Percentiles rank a stretch among this genome's conserved stretches.
These are phyloP conservation scores for Hyphantria cunea DNA, from an alignment of 1,140 invertebrate species.

Conservation along the genomic window DNA sequence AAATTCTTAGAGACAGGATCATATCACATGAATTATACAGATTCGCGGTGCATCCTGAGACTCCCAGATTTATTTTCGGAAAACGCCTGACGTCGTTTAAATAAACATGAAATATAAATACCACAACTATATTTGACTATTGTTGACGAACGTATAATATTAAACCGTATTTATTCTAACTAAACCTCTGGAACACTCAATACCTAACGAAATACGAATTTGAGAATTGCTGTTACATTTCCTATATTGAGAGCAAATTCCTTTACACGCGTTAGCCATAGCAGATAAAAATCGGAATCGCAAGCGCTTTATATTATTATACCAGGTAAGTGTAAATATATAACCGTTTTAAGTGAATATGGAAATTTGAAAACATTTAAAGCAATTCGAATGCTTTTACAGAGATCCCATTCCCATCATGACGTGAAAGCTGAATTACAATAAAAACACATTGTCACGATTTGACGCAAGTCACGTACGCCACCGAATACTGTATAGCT, in stretches of 20 bases:
- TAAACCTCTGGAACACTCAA: no score
- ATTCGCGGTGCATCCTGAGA: slow-evolving; percentile 42
- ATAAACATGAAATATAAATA: slow-evolving; percentile 46
- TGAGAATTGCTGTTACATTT: no score
- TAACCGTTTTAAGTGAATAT: neutral
- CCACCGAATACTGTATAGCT: slow-evolving; percentile 32
- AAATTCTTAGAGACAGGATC: slow-evolving; percentile 56
- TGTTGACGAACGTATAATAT: slow-evolving; percentile 13
- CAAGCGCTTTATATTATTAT: no score
- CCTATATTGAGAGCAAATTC: no score
- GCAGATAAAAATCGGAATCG: no score
- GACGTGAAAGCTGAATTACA: slow-evolving; percentile 18
- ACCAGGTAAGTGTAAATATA: neutral
- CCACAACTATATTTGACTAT: slow-evolving; percentile 12
- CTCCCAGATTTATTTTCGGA: slow-evolving; percentile 53
- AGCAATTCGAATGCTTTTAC: neutral
- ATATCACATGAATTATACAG: slow-evolving; percentile 67
- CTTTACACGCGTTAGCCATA: no score
- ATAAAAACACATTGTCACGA: slow-evolving; percentile 42
- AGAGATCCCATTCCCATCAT: slow-evolving; percentile 28
- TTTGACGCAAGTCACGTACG: slow-evolving; percentile 43
- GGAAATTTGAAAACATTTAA: slow-evolving; percentile 5
- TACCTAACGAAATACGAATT: no score
- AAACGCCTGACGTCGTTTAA: slow-evolving; percentile 39
- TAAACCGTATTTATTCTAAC: no score